phyloP scores from a whole-genome alignment of 2,113 vertebrate species.

The Psittacara wagleri region DNA sequence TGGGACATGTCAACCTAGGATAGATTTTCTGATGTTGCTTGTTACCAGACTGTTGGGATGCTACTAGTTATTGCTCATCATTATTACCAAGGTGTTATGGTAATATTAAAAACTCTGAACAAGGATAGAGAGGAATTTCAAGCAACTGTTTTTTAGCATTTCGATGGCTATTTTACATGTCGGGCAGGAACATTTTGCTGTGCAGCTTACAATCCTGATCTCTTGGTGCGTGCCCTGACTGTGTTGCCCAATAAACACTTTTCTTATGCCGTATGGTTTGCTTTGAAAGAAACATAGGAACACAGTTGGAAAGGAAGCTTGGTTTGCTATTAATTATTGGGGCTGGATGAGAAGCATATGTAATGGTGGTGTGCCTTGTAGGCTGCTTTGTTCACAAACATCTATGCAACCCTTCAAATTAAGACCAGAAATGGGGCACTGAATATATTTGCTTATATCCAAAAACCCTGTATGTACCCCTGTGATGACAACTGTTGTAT shows the following conservation, averaged over 20 bases:
- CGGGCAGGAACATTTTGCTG: not conserved
- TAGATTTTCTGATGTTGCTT: not conserved
- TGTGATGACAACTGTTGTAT: not conserved
- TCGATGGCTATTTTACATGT: not conserved
- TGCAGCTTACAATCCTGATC: not conserved
- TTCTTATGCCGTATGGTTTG: not conserved
- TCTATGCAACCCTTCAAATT: not conserved
- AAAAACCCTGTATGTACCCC: not conserved
- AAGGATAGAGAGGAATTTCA: not conserved
- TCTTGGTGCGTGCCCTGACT: not conserved
- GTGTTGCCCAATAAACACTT: not conserved
- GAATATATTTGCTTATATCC: not conserved
- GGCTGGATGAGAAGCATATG: not conserved
- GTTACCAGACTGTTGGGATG: not conserved
- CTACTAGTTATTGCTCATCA: not conserved
- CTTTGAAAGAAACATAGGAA: not conserved
- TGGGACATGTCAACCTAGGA: not conserved
- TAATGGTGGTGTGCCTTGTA: not conserved
- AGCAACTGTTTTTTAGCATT: not conserved
- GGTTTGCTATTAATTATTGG: not conserved
- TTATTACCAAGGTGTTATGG: not conserved
- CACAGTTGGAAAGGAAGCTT: not conserved
- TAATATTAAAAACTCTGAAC: not conserved
- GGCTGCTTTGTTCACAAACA: not conserved
- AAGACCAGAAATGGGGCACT: not conserved